A percentile compares a stretch with the other conserved stretches of the same genome.
phyloP scores from a whole-genome alignment of 2,888 invertebrate species.

The Pterobdella sp. region DNA sequence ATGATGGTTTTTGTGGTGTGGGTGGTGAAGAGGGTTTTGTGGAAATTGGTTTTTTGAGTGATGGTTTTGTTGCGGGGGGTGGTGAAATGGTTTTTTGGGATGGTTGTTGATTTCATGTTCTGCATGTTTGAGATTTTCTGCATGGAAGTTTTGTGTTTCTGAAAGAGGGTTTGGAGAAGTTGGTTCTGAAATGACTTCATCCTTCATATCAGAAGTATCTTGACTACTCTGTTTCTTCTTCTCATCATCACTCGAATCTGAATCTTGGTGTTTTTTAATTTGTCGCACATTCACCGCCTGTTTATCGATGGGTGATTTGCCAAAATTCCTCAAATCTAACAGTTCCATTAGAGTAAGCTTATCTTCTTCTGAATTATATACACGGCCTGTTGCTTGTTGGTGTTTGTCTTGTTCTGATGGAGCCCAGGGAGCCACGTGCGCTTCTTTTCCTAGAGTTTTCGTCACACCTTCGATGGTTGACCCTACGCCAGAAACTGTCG shows the following conservation, averaged over 20 bases:
- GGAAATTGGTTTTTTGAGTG: too few species aligned
- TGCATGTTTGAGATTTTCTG: too few species aligned
- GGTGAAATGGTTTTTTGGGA: background rate
- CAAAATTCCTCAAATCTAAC: slow-evolving; percentile 24
- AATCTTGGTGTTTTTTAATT: slow-evolving; percentile 27
- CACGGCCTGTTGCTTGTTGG: slow-evolving; percentile 5
- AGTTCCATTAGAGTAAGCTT: slow-evolving; percentile 21
- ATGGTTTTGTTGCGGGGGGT: background rate
- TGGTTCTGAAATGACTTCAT: background rate
- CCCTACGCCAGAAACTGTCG: slow-evolving; percentile 21
- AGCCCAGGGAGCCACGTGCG: slow-evolving; percentile 9
- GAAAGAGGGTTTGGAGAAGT: background rate
- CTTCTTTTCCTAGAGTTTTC: slow-evolving; percentile 11
- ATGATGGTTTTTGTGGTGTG: background rate
- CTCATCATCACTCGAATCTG: slow-evolving; percentile 31
- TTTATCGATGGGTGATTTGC: slow-evolving; percentile 4
- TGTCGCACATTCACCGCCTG: slow-evolving; percentile 28
- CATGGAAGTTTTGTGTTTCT: too few species aligned
- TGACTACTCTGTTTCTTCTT: background rate
- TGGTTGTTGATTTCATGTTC: background rate
- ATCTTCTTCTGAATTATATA: slow-evolving; percentile 21
- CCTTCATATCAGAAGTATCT: background rate
- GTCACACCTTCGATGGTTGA: slow-evolving; percentile 25
- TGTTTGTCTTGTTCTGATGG: slow-evolving; percentile 23
- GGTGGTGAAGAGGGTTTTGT: background rate